A percentile compares a stretch with the other conserved stretches of the same genome.
Evolutionary conservation across 2,113 vertebrate genomes (phyloP).

Genomic region (Heterochromis multidens): DNA sequence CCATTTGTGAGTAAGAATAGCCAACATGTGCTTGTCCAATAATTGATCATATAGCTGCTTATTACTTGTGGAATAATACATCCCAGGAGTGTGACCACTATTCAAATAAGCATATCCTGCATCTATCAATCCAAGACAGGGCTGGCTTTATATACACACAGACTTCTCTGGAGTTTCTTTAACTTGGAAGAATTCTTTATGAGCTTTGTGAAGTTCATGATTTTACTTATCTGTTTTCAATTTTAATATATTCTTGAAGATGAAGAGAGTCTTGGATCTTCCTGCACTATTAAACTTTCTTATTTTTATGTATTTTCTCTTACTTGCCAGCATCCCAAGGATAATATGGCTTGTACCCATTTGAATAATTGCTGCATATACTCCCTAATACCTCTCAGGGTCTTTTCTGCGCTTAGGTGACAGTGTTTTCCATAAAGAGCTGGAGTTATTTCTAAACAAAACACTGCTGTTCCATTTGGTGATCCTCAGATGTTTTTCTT

Average conservation of each 20-base stretch:
- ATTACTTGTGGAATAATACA: conserved; percentile 34
- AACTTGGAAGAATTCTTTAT: conserved; percentile 1
- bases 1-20: conserved; percentile 7
- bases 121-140: neutral
- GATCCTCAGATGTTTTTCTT: conserved; percentile 18
- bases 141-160: neutral
- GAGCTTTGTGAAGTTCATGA: conserved; percentile 21
- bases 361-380: conserved; percentile 47
- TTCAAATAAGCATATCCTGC: neutral
- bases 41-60: conserved; percentile 27
- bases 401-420: conserved; percentile 5
- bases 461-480: neutral
- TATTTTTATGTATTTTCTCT: conserved; percentile 36
- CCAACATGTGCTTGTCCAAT: conserved; percentile 1
- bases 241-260: conserved; percentile 35
- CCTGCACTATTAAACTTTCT: conserved; percentile 17
- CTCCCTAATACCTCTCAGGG: conserved; percentile 7
- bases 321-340: conserved; percentile 44
- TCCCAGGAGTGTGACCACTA: neutral
- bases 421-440: conserved; percentile 23
- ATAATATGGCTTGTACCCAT: conserved; percentile 35
- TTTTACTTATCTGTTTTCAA: conserved; percentile 10
- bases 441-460: conserved; percentile 7
- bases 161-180: conserved; percentile 9
- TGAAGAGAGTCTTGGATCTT: conserved; percentile 12